These are phyloP conservation scores for Amphilophus citrinellus DNA, from an alignment of 2,113 vertebrate species.

Conservation along the genomic window DNA sequence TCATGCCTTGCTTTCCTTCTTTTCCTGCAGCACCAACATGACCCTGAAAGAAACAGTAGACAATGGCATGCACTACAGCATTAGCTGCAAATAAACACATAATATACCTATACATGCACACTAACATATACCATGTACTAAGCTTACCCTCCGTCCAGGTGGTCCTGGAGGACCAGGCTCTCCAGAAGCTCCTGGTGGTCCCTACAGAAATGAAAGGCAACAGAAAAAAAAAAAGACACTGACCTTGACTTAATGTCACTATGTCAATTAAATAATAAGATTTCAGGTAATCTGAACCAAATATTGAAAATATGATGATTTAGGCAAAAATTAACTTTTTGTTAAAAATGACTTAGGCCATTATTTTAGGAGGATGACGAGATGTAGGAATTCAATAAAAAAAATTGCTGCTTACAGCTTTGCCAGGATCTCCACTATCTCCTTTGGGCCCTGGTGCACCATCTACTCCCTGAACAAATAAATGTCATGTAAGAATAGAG, in stretches of 20 bases:
- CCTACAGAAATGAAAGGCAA: slow-evolving; percentile 75
- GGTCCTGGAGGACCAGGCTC: slow-evolving; percentile 88
- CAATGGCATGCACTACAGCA: not conserved
- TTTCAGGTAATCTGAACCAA: not conserved
- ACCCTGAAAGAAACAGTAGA: slow-evolving; percentile 77
- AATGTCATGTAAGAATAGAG: not conserved
- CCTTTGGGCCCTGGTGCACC: slow-evolving; percentile 88
- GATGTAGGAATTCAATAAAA: not conserved
- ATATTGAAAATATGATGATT: too few species aligned
- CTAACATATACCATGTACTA: not conserved
- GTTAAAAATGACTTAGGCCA: too few species aligned
- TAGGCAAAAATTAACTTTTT: too few species aligned
- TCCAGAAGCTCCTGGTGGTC: slow-evolving; percentile 88
- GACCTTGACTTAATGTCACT: not conserved
- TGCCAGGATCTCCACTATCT: slow-evolving; percentile 87
- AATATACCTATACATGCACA: not conserved
- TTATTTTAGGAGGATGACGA: too few species aligned
- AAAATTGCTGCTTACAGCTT: slow-evolving; percentile 79
- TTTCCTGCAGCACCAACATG: slow-evolving; percentile 82
- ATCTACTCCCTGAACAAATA: slow-evolving; percentile 84
- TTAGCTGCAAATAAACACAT: not conserved
- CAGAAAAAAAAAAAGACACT: not conserved
- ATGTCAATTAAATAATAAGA: not conserved
- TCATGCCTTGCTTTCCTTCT: slow-evolving; percentile 90
- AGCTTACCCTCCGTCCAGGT: slow-evolving; percentile 89